Evolutionary conservation across 2,113 vertebrate genomes (phyloP).

Genomic region (Psophia crepitans): DNA sequence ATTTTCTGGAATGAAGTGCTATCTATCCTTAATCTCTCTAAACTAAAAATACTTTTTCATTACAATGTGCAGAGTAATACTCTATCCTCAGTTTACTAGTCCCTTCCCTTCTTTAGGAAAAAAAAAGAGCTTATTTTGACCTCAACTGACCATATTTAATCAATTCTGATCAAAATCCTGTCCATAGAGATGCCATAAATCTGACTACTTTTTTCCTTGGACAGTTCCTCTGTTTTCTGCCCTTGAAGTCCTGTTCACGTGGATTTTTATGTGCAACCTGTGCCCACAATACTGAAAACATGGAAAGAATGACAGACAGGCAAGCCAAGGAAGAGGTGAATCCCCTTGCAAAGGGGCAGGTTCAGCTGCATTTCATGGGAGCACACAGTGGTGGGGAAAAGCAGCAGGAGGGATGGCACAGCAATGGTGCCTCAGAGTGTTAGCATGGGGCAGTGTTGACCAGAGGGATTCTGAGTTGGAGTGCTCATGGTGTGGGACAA

Average conservation of each 20-base stretch:
- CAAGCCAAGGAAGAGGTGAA: neutral
- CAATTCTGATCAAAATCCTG: neutral
- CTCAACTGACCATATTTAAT: neutral
- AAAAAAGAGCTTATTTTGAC: neutral
- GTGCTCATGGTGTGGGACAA: neutral
- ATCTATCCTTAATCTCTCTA: neutral
- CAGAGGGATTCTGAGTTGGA: neutral
- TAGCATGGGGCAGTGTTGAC: neutral
- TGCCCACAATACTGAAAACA: neutral
- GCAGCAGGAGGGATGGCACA: rapidly evolving
- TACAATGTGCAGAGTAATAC: neutral
- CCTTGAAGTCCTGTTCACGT: neutral
- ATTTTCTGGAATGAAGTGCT: conserved; percentile 4
- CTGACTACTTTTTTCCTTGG: neutral
- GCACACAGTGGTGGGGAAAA: neutral
- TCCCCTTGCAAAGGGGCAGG: neutral
- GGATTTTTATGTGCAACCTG: neutral
- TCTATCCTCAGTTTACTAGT: neutral
- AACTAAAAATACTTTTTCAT: neutral
- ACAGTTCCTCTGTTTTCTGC: neutral
- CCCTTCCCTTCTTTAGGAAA: neutral
- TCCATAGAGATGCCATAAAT: neutral
- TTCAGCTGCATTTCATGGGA: neutral
- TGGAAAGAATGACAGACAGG: neutral
- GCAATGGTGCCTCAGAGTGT: neutral